Percentiles rank a stretch among this genome's conserved stretches.
phyloP scores from a whole-genome alignment of 2,113 vertebrate species.

The Apteryx mantelli region DNA sequence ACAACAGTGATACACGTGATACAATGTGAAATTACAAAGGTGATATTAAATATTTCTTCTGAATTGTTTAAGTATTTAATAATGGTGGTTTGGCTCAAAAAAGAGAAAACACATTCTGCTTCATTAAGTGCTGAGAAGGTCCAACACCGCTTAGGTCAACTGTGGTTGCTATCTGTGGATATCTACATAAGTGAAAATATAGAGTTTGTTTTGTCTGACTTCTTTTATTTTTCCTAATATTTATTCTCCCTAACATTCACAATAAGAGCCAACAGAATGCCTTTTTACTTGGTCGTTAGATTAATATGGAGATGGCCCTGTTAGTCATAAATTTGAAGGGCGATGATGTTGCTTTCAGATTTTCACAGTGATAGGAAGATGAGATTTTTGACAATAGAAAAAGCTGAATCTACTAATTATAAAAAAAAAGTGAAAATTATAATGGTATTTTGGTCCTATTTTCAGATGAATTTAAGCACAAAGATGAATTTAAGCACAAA shows the following conservation, averaged over 20 bases:
- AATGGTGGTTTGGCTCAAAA: background rate
- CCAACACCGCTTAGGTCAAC: background rate
- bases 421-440: background rate
- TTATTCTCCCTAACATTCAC: background rate
- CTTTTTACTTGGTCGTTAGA: background rate
- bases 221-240: background rate
- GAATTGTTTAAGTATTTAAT: background rate
- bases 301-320: background rate
- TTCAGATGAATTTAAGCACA: background rate
- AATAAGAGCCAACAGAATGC: fast-evolving
- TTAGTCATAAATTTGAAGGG: background rate
- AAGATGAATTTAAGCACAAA: background rate
- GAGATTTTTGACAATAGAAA: background rate
- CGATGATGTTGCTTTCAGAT: background rate
- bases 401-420: background rate
- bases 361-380: background rate
- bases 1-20: background rate
- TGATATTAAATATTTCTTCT: background rate
- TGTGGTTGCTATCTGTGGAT: background rate
- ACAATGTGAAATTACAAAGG: background rate
- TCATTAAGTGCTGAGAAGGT: background rate
- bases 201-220: background rate
- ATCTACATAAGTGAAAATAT: background rate
- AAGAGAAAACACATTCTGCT: background rate
- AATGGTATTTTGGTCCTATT: background rate